Evolutionary conservation across 2,113 vertebrate genomes (phyloP).

Genomic region (Drymodes brunneopygia): DNA sequence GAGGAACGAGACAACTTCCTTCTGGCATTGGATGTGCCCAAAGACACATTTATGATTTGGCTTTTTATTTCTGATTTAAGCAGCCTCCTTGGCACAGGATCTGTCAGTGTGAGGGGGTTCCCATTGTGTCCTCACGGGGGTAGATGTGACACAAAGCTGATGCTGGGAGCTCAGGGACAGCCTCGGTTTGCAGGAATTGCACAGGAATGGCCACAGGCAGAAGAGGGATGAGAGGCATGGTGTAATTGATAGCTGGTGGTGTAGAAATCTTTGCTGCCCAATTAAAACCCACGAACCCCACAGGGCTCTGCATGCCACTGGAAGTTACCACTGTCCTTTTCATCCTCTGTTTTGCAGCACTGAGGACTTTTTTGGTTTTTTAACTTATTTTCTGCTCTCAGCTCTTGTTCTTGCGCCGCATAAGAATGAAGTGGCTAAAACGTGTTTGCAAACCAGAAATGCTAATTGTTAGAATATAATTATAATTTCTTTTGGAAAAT

Average conservation of each 20-base stretch:
- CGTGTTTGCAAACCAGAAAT: background rate
- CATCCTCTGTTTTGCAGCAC: background rate
- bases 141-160: background rate
- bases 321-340: background rate
- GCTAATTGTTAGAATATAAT: background rate
- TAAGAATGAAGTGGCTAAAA: background rate
- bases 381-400: background rate
- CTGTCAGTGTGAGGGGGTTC: background rate
- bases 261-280: background rate
- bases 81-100: rapidly evolving
- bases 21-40: background rate
- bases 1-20: no score
- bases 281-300: background rate
- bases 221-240: rapidly evolving
- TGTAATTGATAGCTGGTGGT: background rate
- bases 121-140: background rate
- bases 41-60: background rate
- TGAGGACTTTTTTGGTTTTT: background rate
- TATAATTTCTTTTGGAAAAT: background rate
- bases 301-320: background rate
- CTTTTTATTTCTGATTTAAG: background rate
- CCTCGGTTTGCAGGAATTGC: background rate
- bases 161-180: background rate
- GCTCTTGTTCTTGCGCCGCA: background rate
- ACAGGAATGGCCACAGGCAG: background rate